These are phyloP conservation scores for Caenorhabditis zanzibari DNA, from an alignment of 2,888 invertebrate species.

Conservation along the genomic window DNA sequence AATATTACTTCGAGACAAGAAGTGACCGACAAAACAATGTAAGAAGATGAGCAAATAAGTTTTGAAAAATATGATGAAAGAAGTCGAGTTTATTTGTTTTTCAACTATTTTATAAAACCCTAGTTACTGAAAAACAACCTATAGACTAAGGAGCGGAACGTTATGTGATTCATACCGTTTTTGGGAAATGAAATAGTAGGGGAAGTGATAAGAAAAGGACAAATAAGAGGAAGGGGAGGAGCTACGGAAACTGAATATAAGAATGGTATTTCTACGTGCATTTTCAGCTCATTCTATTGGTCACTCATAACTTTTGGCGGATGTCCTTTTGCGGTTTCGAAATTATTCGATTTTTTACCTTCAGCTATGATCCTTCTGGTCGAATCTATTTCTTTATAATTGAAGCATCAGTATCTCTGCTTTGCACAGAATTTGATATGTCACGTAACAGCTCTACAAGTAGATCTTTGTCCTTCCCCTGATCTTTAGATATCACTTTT, in stretches of 20 bases:
- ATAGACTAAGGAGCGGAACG: constrained; percentile 5
- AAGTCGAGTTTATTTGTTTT: constrained; percentile 1
- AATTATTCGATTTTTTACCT: not conserved
- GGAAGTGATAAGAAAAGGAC: constrained; percentile 20
- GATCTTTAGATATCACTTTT: constrained; percentile 11
- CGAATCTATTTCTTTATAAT: no score
- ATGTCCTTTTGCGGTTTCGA: not conserved
- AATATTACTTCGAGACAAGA: not conserved
- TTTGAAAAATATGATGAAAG: not conserved
- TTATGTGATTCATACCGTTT: constrained; percentile 5
- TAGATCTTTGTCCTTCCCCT: not conserved
- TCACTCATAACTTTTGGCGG: not conserved
- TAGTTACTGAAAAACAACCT: not conserved
- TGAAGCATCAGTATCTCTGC: no score
- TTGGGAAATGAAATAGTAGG: constrained; percentile 1
- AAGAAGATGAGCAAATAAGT: constrained; percentile 13
- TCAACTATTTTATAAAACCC: not conserved
- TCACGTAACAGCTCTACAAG: no score
- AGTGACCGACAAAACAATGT: constrained; percentile 18
- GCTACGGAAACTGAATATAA: constrained; percentile 1
- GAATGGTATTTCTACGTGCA: not conserved
- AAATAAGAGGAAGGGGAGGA: constrained; percentile 24
- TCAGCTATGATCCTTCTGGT: not conserved
- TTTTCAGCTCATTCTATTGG: not conserved
- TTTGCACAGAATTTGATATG: no score